Evolutionary conservation across 2,888 invertebrate genomes (phyloP).

Genomic region (Rugalucina vietnamica): DNA sequence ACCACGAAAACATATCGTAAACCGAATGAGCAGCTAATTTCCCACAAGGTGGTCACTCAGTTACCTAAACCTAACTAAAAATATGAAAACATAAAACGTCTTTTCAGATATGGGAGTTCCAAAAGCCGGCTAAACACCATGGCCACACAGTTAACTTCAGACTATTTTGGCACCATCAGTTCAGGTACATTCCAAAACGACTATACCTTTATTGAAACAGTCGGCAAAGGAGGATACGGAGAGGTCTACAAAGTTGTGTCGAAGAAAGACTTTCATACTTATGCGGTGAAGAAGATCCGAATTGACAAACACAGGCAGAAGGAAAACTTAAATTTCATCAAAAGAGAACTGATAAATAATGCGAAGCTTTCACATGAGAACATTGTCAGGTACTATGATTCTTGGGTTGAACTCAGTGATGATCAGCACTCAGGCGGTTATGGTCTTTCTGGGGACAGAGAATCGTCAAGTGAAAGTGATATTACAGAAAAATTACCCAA

Average conservation of each 20-base stretch:
- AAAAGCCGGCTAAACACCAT: too few species aligned
- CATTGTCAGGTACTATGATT: neutral
- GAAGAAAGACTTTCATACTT: neutral
- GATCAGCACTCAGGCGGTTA: neutral
- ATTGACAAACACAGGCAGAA: neutral
- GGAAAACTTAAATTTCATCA: neutral
- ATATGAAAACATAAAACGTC: too few species aligned
- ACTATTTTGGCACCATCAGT: neutral
- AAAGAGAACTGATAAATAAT: constrained; percentile 1
- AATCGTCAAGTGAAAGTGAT: too few species aligned
- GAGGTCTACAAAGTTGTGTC: neutral
- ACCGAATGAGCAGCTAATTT: too few species aligned
- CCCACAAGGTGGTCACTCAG: too few species aligned
- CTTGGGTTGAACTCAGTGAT: neutral
- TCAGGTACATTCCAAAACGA: neutral
- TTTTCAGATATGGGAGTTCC: too few species aligned
- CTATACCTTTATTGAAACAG: neutral
- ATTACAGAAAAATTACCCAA: too few species aligned
- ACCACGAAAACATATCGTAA: too few species aligned
- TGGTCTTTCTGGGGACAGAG: too few species aligned
- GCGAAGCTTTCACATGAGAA: neutral
- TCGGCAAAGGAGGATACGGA: neutral
- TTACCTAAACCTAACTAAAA: too few species aligned
- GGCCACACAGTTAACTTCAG: too few species aligned
- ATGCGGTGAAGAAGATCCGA: neutral